phyloP scores from a whole-genome alignment of 2,113 vertebrate species.

The Puffinus mauretanicus region DNA sequence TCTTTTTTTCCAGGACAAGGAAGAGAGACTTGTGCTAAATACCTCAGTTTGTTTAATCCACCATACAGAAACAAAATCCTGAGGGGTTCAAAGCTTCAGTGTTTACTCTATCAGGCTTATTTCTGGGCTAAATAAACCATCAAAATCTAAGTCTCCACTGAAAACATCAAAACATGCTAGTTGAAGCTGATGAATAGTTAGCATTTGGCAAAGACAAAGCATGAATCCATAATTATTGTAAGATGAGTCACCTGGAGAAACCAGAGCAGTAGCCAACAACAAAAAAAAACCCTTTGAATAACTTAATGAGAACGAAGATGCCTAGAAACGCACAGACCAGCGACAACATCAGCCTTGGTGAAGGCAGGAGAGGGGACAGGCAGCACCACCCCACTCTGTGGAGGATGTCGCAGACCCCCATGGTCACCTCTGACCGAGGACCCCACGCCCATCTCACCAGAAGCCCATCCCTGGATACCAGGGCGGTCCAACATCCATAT shows the following conservation, averaged over 20 bases:
- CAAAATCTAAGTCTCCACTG: not conserved
- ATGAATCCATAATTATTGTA: not conserved
- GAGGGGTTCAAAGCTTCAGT: not conserved
- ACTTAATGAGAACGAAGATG: not conserved
- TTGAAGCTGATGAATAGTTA: not conserved
- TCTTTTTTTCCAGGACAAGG: not conserved
- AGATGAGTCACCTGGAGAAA: constrained; percentile 51
- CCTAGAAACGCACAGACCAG: not conserved
- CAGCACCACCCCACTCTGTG: not conserved
- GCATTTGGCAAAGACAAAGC: constrained; percentile 5
- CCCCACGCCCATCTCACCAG: not conserved
- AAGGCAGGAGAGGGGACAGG: not conserved
- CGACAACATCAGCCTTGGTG: not conserved
- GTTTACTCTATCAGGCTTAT: constrained; percentile 17
- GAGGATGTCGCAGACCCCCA: not conserved
- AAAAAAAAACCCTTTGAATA: not conserved
- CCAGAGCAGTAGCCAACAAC: not conserved
- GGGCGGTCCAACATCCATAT: not conserved
- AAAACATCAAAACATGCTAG: not conserved
- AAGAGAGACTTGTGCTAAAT: not conserved
- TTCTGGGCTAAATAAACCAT: constrained; percentile 34
- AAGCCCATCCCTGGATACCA: not conserved
- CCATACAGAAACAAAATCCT: not conserved
- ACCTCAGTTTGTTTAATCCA: constrained; percentile 1
- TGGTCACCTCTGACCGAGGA: not conserved